Base-by-base conservation (phyloP, 2,888 invertebrate species). In the Acrocera orbiculus region DNA sequence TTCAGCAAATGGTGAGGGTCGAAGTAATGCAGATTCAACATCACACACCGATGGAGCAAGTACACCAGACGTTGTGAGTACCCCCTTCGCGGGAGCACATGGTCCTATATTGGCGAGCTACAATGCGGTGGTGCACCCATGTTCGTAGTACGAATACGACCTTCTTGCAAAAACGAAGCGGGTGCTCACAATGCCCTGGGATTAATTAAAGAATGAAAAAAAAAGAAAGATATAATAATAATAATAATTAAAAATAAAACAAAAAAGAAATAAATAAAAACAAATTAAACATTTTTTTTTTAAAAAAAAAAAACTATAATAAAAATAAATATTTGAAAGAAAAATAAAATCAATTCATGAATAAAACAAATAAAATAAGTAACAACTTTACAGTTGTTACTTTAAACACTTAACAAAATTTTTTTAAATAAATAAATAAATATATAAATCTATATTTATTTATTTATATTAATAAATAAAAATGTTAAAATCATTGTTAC, bases 21-120 rank as follows among this genome's bases (percentile, higher is more conserved):
- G 87, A 59, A 85, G 85, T 61, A 87, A 85, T 59, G 85, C 86
- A 50, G 89, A 89, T 70, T 83, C 85, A 64, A 83, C 85, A 65
- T 86, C 86, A 66, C 80, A 80, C 64, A 79, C 79, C 63, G 87
- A 89, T 72, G 87, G 87, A 65, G 87, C 87, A 64, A 85, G 83
- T 69, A 87, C 87, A 65, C 87, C 87, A 60, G 87, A 87, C 76
- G 86, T 86, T 74, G 87, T 87, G 81, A 86, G 86, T 85, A 78
- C 74, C 75, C 76, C 74, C 76, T 76, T 72, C 63, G 70, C 71
- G 64, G 64, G 64, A 66, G 65, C 67, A 66, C 66, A 67, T 67
- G 66, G 67, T 67, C 66, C 67, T 66, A 65, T 67, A 65, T 74
- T 76, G 72, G 72, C 72, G 70, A 75, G 72, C 69, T 76, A 67